A percentile compares a stretch with the other conserved stretches of the same genome.
Evolutionary conservation across 1,140 invertebrate genomes (phyloP).

Genomic region (Anagrus nilaparvatae): DNA sequence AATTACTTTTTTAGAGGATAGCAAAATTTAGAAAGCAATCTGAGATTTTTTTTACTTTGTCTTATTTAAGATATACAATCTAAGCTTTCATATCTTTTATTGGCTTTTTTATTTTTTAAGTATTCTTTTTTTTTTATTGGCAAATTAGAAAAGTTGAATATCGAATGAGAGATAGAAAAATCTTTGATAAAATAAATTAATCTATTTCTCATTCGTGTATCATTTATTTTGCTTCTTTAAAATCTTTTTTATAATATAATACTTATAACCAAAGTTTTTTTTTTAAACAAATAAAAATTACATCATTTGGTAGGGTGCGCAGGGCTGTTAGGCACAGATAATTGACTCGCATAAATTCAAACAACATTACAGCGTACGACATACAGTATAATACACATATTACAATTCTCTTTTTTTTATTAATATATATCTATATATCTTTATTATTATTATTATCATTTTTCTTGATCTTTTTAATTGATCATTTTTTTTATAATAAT

Average conservation of each 20-base stretch:
- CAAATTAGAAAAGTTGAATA: too few species aligned
- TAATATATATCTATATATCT: constrained; percentile 8
- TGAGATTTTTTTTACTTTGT: constrained; percentile 14
- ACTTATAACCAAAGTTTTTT: constrained; percentile 31
- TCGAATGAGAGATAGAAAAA: too few species aligned
- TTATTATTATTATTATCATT: constrained; percentile 3
- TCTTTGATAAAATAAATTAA: too few species aligned
- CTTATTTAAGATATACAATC: constrained; percentile 14
- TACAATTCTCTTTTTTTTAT: constrained; percentile 27
- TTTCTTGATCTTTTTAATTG: background rate
- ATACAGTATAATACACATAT: constrained; percentile 42
- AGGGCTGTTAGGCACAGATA: constrained; percentile 46
- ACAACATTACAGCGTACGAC: constrained; percentile 46
- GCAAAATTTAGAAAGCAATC: constrained; percentile 16
- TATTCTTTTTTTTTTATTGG: constrained; percentile 16
- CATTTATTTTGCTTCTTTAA: constrained; percentile 14
- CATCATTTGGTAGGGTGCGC: constrained; percentile 44
- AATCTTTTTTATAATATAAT: constrained; percentile 18
- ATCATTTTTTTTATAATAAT: background rate
- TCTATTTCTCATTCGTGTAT: constrained; percentile 17
- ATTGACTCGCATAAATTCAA: constrained; percentile 47
- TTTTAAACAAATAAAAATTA: constrained; percentile 40
- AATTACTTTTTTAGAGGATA: constrained; percentile 10
- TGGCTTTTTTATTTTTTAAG: constrained; percentile 13
- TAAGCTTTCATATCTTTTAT: constrained; percentile 6